Conservation (phyloP, 2,797 vertebrate genomes). For the Ataeniobius toweri region DNA sequence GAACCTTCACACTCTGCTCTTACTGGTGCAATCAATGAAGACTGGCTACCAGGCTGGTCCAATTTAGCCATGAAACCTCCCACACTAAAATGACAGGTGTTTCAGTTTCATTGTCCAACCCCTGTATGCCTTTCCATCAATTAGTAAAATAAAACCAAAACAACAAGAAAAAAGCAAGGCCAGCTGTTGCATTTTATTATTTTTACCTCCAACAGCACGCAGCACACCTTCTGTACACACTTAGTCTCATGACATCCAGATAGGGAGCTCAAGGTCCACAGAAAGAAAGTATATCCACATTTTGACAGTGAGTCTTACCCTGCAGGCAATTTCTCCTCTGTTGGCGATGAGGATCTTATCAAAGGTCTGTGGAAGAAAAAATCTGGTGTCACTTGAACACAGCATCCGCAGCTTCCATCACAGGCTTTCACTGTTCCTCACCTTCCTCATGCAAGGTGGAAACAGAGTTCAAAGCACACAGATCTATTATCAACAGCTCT, state of each 20-base stretch:
- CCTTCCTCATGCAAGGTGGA: neutral
- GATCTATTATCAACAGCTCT: too few relatives aligned
- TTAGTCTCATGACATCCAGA: neutral
- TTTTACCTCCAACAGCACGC: too few relatives aligned
- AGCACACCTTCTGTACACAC: neutral
- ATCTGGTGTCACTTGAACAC: neutral
- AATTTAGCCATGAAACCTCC: too few relatives aligned
- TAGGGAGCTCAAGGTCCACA: neutral
- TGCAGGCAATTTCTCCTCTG: slow-evolving; percentile 98
- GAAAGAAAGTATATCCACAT: neutral
- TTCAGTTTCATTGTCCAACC: too few relatives aligned
- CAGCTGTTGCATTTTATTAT: too few relatives aligned
- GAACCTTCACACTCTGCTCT: too few relatives aligned
- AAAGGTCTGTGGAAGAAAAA: slow-evolving; percentile 85
- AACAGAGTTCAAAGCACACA: neutral
- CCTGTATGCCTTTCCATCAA: too few relatives aligned
- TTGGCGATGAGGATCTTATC: slow-evolving; percentile 98
- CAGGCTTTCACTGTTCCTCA: neutral
- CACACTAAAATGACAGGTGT: too few relatives aligned
- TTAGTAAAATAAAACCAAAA: neutral
- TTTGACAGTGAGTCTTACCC: slow-evolving; percentile 81
- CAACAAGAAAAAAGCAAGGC: neutral
- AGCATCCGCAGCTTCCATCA: neutral
- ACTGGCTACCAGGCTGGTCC: too few relatives aligned
- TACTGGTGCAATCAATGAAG: too few relatives aligned